These are phyloP conservation scores for Clamator glandarius DNA, from an alignment of 2,797 vertebrate species.

Conservation along the genomic window DNA sequence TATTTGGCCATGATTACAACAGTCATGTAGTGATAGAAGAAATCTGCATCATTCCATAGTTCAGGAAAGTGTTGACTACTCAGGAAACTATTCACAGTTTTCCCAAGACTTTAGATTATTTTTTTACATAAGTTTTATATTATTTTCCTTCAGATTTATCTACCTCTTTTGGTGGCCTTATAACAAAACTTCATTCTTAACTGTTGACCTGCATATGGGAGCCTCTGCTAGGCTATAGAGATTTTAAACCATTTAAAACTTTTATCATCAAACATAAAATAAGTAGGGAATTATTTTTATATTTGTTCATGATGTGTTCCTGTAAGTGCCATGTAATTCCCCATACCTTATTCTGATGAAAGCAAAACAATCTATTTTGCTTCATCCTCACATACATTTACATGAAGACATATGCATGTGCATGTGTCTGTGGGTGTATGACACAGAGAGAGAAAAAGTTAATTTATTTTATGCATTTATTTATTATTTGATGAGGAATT, in stretches of 20 bases:
- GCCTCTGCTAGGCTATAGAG: background rate
- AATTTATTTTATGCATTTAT: background rate
- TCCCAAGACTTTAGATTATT: background rate
- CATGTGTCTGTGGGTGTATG: background rate
- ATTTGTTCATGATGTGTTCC: background rate
- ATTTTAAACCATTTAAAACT: background rate
- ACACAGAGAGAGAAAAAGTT: background rate
- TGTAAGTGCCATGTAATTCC: background rate
- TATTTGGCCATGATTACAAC: background rate
- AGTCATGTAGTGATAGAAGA: background rate
- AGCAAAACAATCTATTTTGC: background rate
- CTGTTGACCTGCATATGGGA: background rate
- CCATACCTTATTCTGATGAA: background rate
- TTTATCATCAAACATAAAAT: background rate
- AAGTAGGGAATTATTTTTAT: background rate
- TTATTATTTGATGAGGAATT: background rate
- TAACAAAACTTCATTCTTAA: background rate
- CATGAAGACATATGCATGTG: background rate
- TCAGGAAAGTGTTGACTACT: background rate
- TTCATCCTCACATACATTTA: background rate
- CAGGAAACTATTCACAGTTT: background rate
- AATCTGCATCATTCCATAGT: background rate
- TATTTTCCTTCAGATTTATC: background rate
- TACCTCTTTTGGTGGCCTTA: background rate
- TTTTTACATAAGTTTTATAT: background rate